Evolutionary conservation across 1,140 invertebrate genomes (phyloP).

Genomic region (Heliconius hermathena): DNA sequence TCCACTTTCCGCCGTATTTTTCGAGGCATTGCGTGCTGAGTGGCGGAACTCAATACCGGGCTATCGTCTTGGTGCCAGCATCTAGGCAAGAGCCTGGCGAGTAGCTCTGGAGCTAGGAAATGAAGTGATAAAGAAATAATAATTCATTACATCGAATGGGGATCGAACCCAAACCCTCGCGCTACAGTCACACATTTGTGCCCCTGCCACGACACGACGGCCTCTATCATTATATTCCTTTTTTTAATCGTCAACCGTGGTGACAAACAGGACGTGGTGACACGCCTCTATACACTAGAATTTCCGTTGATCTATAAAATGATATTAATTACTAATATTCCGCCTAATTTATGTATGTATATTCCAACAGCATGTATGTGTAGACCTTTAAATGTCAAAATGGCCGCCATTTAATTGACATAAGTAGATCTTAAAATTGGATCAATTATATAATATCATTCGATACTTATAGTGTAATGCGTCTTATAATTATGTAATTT

Average conservation of each 20-base stretch:
- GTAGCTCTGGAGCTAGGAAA: no score
- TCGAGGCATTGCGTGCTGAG: no score
- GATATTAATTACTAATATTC: background rate
- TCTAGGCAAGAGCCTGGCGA: no score
- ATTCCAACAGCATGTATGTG: background rate
- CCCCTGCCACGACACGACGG: no score
- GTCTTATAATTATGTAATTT: constrained; percentile 4
- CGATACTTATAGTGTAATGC: background rate
- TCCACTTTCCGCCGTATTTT: no score
- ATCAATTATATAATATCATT: constrained; percentile 7
- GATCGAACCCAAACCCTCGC: no score
- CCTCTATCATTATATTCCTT: no score
- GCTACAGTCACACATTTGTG: no score
- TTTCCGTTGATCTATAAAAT: constrained; percentile 2
- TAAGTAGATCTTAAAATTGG: background rate
- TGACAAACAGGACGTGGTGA: background rate
- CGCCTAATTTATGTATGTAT: background rate
- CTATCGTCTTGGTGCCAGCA: no score
- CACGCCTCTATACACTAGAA: background rate
- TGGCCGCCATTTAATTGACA: constrained; percentile 5
- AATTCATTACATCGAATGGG: no score
- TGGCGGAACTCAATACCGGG: no score
- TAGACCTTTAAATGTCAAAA: constrained; percentile 5
- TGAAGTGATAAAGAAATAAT: no score
- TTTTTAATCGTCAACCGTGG: background rate